Conservation (phyloP, 2,113 vertebrate species). For the Stictonetta naevosa region DNA sequence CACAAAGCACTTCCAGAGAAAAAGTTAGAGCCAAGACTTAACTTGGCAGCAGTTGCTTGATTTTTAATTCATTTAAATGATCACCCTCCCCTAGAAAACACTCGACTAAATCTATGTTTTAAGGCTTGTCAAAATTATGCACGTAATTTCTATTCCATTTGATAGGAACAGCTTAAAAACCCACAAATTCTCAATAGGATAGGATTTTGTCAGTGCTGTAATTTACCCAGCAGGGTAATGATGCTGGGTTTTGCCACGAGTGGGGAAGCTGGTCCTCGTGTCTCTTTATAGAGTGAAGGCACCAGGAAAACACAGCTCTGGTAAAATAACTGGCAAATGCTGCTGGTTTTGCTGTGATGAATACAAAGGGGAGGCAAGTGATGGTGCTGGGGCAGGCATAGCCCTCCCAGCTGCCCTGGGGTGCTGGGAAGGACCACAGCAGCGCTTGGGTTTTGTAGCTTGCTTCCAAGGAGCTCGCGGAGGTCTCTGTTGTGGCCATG, state of each 20-base stretch:
- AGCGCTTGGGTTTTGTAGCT: rapidly evolving
- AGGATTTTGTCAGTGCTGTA: background rate
- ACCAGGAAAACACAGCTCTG: background rate
- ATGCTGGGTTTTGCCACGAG: background rate
- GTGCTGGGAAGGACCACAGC: background rate
- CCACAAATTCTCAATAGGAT: background rate
- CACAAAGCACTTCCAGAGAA: conserved; percentile 70
- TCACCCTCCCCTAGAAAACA: conserved; percentile 42
- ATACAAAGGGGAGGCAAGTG: background rate
- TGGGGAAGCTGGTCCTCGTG: background rate
- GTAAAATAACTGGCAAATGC: background rate
- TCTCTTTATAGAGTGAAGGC: background rate
- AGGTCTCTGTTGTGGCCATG: background rate
- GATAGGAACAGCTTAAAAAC: background rate
- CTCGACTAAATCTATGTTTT: conserved; percentile 20
- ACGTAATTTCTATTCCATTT: background rate
- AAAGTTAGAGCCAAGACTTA: conserved; percentile 60
- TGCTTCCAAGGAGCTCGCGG: background rate
- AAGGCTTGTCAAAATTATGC: background rate
- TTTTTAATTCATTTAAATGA: conserved; percentile 54
- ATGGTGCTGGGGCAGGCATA: background rate
- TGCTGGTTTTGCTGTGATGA: background rate
- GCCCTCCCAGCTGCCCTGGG: background rate
- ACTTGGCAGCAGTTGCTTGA: conserved; percentile 63
- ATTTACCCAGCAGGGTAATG: background rate